Percentiles rank a stretch among this genome's conserved stretches.
Conservation (phyloP, 2,113 vertebrate species). For the Otis tarda region DNA sequence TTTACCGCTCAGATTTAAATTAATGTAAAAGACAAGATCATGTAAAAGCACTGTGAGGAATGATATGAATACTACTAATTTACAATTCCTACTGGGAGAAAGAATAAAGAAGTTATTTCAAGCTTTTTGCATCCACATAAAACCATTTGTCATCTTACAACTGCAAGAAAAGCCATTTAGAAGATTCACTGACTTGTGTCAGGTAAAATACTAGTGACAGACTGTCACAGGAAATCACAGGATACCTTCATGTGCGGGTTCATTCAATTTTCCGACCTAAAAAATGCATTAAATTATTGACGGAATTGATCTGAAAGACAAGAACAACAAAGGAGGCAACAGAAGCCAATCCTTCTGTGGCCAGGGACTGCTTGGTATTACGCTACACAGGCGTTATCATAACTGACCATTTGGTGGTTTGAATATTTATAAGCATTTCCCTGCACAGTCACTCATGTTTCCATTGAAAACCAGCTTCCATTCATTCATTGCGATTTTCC, state of each 20-base stretch:
- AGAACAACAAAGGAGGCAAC: conserved; percentile 29
- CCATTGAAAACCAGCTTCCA: conserved; percentile 23
- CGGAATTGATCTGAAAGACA: conserved; percentile 59
- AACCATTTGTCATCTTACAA: conserved; percentile 49
- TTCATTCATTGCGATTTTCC: conserved; percentile 22
- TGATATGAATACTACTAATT: conserved; percentile 14
- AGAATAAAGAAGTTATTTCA: conserved; percentile 59
- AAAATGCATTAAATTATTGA: conserved; percentile 64
- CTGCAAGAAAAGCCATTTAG: conserved; percentile 64
- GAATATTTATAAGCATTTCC: conserved; percentile 56
- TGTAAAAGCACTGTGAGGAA: not conserved
- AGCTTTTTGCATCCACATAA: conserved; percentile 33
- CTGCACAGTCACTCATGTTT: not conserved
- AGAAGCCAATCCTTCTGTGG: conserved; percentile 47
- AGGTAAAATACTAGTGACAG: conserved; percentile 67
- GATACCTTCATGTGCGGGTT: conserved; percentile 43
- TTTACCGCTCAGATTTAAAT: conserved; percentile 1
- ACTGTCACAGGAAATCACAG: conserved; percentile 57
- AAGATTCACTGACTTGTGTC: conserved; percentile 61
- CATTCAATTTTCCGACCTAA: conserved; percentile 54
- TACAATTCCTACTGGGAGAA: conserved; percentile 38
- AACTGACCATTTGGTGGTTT: conserved; percentile 51
- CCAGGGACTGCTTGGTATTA: not conserved
- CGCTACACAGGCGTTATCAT: conserved; percentile 6
- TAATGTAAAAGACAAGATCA: conserved; percentile 28